Base-by-base conservation (phyloP, 1,140 invertebrate genomes). In the Yoshiicerus persimilis region DNA sequence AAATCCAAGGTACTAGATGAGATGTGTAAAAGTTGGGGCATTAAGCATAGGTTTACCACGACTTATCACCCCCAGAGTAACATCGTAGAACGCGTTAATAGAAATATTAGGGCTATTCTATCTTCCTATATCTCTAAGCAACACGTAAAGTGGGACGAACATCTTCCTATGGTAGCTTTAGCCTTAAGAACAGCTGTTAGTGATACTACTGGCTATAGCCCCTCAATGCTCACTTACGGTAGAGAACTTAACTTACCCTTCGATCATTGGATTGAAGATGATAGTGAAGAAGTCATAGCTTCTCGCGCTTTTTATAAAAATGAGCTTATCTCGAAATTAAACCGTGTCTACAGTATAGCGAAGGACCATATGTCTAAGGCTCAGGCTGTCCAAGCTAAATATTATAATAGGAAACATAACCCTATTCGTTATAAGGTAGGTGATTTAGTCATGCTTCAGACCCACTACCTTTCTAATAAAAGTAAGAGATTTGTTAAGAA, bases 111-210 rank as follows among this genome's bases (percentile, higher is more conserved):
- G 75, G 62, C 62, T 6, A 87, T 62, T 38, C 85, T 88, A 32
- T 85, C 90, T 0, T 88, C 91, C 0, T 92, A 92, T 1, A 38
- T 87, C 0, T 38, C 9, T 16, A 36, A 38, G 3, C 23, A 75
- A 2, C 20, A 25, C 13, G 77, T 27, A 6, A 62, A 86, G 4
- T 93, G 92, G 92, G 89, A 92, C 70, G 77, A 90, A 0, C 86
- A 92, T n/a, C 86, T 93, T 4, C 87, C 91, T 2, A 91, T 92
- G 32, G 90, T 93, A 4, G 86, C 90, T 0, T 93, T 93, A 89
- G 92, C 93, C 0, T 91, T 92, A 86, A 93, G 93, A 38, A 92
- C 92, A 2, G 92, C 92, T 0, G 88, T 91, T 11, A 87, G 92
- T 88, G 88, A 91, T n/a, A 88, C 91, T 1, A 93, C 92, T 9